These are phyloP conservation scores for Dicentrarchus labrax DNA, from an alignment of 2,113 vertebrate genomes.

Conservation along the genomic window DNA sequence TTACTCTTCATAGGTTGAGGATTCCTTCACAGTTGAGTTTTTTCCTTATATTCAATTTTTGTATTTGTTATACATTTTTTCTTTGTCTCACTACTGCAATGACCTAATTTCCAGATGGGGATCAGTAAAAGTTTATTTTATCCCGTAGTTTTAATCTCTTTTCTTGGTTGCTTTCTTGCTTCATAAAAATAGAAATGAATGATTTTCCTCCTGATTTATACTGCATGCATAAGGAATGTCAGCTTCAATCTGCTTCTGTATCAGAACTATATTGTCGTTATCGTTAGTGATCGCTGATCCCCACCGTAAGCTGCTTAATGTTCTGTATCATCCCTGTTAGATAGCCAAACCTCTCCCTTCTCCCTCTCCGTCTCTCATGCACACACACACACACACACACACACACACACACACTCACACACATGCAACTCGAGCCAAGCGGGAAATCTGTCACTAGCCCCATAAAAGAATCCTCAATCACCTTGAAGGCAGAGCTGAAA, in stretches of 20 bases:
- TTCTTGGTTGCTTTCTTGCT: constrained; percentile 8
- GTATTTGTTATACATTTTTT: background rate
- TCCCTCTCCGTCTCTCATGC: background rate
- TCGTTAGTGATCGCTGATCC: constrained; percentile 63
- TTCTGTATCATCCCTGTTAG: constrained; percentile 63
- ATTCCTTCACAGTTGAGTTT: background rate
- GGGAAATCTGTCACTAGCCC: constrained; percentile 14
- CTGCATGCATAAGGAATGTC: constrained; percentile 31
- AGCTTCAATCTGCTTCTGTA: constrained; percentile 37
- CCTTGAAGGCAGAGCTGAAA: constrained; percentile 37
- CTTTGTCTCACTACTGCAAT: background rate
- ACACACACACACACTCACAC: background rate
- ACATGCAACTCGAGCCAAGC: background rate
- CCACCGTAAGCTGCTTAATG: constrained; percentile 69
- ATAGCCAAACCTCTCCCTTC: constrained; percentile 26
- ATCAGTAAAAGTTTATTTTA: constrained; percentile 19
- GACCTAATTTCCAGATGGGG: constrained; percentile 11
- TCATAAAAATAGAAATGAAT: constrained; percentile 35
- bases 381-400: background rate
- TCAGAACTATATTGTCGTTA: constrained; percentile 48
- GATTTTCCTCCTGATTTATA: constrained; percentile 31
- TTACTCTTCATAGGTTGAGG: background rate
- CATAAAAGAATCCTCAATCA: constrained; percentile 42
- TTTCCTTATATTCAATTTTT: background rate
- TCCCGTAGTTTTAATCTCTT: constrained; percentile 23